Conservation (phyloP, 2,888 invertebrate genomes). For the Lasioglossum zephyrum region DNA sequence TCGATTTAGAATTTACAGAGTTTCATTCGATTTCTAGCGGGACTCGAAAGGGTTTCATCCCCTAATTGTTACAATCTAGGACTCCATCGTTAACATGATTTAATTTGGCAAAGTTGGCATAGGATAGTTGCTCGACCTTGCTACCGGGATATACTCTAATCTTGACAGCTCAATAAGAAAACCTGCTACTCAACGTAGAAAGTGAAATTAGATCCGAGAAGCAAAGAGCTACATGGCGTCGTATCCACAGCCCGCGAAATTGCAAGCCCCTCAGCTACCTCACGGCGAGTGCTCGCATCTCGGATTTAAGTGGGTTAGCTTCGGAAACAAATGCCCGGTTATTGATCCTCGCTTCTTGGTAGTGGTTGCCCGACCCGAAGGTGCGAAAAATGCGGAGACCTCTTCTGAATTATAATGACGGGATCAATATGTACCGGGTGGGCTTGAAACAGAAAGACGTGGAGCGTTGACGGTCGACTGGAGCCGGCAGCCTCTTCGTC, state of each 20-base stretch:
- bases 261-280: not conserved
- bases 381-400: constrained; percentile 70
- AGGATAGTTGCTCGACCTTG: no score
- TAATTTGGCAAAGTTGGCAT: not conserved
- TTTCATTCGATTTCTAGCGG: not conserved
- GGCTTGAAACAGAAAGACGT: not conserved
- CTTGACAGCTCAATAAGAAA: not conserved
- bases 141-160: no score
- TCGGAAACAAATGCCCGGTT: constrained; percentile 44
- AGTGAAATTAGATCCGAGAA: not conserved
- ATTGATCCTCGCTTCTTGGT: constrained; percentile 47
- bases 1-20: not conserved
- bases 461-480: not conserved
- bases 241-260: not conserved
- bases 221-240: not conserved
- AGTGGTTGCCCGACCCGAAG: constrained; percentile 61
- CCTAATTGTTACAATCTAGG: not conserved
- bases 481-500: not conserved
- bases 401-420: constrained; percentile 70
- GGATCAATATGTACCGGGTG: constrained; percentile 69
- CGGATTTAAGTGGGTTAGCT: constrained; percentile 41
- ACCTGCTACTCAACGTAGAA: not conserved
- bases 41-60: not conserved
- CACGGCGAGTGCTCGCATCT: constrained; percentile 7
- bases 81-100: not conserved